Base-by-base conservation (phyloP, 2,113 vertebrate species). In the Calidris pygmaea region DNA sequence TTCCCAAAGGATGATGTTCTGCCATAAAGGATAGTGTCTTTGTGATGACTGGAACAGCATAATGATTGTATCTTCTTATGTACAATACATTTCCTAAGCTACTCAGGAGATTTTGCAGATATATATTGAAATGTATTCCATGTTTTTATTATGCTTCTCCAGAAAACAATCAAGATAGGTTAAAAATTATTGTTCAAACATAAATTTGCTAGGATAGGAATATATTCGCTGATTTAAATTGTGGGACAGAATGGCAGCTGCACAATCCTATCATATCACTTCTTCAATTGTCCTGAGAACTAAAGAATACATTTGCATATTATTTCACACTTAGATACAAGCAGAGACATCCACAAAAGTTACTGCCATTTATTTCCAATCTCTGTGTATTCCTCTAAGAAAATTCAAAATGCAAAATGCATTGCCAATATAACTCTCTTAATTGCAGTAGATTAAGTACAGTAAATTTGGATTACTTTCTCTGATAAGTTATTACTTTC, bases 231-330 rank as follows among this genome's bases (percentile, higher is more conserved):
- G 58, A 70, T 85, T 89, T 90, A 85, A 93, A 60, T 74, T 85
- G 62, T 76, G 35, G 70, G 78, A 89, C 85, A 94, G 81, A 87
- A 72, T 85, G 78, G 59, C 85, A 87, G 75, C 71, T 87, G 71
- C 71, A 76, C 59, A 71, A 47, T 88, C 55, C 63, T 94, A 71
- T 91, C 71, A 47, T 76, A 90, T 71, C 52, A 72, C 62, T 92
- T 88, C 65, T 86, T 96, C 66, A 68, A 6, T 91, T 93, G 93
- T 93, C 90, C 92, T 93, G 92, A 94, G 80, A 96, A 92, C 43
- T 96, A 78, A 62, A 60, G 83, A 96, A 92, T 84, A 72, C 3
- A 87, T 96, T 94, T 93, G 80, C 76, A 72, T 92, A 72, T 77
- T 94, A 67, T 92, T 95, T 96, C 63, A 77, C 75, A 77, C 37